Conservation (phyloP, 2,113 vertebrate genomes). For the Microtus montanus region DNA sequence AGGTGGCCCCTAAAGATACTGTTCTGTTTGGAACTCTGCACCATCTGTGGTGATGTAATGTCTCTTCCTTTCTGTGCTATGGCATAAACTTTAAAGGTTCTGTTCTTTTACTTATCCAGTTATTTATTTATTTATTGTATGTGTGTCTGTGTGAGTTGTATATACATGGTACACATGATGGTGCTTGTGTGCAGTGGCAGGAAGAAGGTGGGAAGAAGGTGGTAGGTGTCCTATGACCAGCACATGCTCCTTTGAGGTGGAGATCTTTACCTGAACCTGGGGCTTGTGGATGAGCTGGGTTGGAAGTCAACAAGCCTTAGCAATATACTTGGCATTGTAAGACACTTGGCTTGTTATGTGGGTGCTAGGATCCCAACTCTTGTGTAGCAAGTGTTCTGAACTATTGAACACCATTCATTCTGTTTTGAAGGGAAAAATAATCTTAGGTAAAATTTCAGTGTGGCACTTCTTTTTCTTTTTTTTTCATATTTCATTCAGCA, state of each 20-base stretch:
- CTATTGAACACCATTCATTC: neutral
- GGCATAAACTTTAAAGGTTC: neutral
- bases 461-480: neutral
- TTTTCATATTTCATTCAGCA: constrained; percentile 11
- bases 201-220: neutral
- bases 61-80: constrained; percentile 26
- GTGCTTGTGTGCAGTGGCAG: neutral
- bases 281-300: neutral
- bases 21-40: neutral
- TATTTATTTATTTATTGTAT: neutral
- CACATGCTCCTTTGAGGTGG: neutral
- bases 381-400: neutral
- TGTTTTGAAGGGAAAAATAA: constrained; percentile 38
- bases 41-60: neutral
- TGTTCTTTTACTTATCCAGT: neutral
- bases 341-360: neutral
- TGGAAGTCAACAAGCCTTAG: neutral
- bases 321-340: neutral
- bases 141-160: neutral
- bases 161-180: neutral
- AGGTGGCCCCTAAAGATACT: neutral
- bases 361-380: neutral
- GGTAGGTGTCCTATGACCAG: neutral
- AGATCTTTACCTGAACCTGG: neutral
- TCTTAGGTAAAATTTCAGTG: constrained; percentile 14